Conservation (phyloP, 2,797 vertebrate genomes). For the Aotus griseimembra region DNA sequence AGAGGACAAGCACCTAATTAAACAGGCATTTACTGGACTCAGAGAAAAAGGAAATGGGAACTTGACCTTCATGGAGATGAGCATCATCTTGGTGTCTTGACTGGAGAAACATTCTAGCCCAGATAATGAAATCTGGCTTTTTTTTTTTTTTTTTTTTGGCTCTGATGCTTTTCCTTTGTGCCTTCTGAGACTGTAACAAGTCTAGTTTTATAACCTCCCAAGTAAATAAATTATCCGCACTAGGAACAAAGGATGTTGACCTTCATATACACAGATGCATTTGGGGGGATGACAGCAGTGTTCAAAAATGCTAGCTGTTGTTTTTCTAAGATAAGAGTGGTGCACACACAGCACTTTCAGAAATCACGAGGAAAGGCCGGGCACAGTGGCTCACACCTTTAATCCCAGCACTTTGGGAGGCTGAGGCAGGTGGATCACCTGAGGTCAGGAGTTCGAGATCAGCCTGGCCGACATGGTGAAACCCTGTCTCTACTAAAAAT, state of each 20-base stretch:
- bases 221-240: neutral
- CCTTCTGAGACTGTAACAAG: neutral
- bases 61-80: neutral
- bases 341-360: neutral
- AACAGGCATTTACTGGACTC: conserved; percentile 1
- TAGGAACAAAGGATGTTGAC: neutral
- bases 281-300: neutral
- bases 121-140: neutral
- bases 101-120: conserved; percentile 48
- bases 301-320: neutral
- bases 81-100: conserved; percentile 33
- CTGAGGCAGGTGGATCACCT: neutral
- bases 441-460: neutral
- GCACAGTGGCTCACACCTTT: neutral
- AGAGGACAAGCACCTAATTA: conserved; percentile 36
- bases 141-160: neutral
- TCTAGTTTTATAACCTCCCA: neutral
- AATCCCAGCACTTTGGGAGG: neutral
- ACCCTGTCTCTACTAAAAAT: neutral
- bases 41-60: conserved; percentile 63
- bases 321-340: neutral
- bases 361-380: neutral
- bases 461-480: neutral
- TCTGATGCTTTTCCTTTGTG: neutral
- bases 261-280: neutral